phyloP scores from a whole-genome alignment of 2,888 invertebrate genomes.

The Hirtodrosophila trivittata region DNA sequence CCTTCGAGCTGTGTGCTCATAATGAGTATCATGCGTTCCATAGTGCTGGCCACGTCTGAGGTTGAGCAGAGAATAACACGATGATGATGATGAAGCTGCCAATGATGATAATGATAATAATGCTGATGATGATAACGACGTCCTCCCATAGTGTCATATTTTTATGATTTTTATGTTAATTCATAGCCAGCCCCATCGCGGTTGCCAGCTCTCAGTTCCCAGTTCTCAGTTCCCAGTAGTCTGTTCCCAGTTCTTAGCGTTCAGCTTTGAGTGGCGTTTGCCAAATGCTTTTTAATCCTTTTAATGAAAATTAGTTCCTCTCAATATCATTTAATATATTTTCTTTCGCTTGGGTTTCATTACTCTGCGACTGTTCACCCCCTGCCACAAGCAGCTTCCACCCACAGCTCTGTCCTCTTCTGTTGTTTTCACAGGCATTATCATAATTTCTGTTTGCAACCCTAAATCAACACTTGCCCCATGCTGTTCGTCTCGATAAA shows the following conservation, averaged over 20 bases:
- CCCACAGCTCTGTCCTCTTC: conserved; percentile 26
- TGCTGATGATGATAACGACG: conserved; percentile 28
- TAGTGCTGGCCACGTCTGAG: conserved; percentile 5
- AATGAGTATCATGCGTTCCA: conserved; percentile 66
- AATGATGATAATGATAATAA: conserved; percentile 1
- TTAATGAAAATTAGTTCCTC: conserved; percentile 83
- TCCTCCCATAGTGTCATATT: conserved; percentile 70
- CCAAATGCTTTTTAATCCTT: conserved; percentile 82
- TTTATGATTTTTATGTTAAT: conserved; percentile 81
- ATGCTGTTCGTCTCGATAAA: conserved; percentile 62
- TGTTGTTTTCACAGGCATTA: conserved; percentile 80
- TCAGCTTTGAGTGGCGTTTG: conserved; percentile 20
- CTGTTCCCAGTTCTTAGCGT: conserved; percentile 5
- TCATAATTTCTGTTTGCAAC: conserved; percentile 82
- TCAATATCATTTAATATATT: conserved; percentile 82
- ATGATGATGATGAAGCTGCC: conserved; percentile 3
- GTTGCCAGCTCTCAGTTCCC: conserved; percentile 6
- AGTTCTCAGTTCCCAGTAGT: conserved; percentile 5
- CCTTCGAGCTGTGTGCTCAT: conserved; percentile 33
- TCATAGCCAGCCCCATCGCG: conserved; percentile 55
- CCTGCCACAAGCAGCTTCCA: not conserved
- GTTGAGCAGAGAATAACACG: conserved; percentile 7
- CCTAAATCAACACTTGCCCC: conserved; percentile 81
- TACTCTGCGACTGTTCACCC: conserved; percentile 17
- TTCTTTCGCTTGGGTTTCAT: conserved; percentile 70